Evolutionary conservation across 2,888 invertebrate genomes (phyloP).

Genomic region (Chloroclystis v-ata): DNA sequence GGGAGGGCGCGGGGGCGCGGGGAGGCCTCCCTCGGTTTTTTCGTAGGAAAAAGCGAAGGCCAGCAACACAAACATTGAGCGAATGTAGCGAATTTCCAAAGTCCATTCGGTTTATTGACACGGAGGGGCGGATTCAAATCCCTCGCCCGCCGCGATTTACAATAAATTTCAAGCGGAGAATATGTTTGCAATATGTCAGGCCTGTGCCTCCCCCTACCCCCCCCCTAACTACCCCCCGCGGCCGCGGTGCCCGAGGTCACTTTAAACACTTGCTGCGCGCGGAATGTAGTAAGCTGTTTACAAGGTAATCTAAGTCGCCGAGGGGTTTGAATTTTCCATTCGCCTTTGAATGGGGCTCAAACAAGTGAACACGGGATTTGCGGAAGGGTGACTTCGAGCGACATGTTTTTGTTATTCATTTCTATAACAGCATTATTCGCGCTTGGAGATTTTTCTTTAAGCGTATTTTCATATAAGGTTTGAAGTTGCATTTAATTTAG

Average conservation of each 20-base stretch:
- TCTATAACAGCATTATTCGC: neutral
- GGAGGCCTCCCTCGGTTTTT: conserved; percentile 33
- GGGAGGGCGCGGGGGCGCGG: conserved; percentile 26
- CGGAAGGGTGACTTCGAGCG: conserved; percentile 25
- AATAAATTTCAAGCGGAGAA: conserved; percentile 74
- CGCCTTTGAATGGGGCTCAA: conserved; percentile 51
- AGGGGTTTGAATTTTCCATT: conserved; percentile 48
- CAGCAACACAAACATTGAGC: conserved; percentile 69
- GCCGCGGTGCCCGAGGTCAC: conserved; percentile 21
- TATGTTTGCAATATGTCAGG: conserved; percentile 74
- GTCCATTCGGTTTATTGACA: conserved; percentile 74
- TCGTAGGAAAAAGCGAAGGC: conserved; percentile 62
- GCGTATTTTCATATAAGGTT: too few species aligned
- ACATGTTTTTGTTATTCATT: conserved; percentile 23
- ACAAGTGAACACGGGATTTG: conserved; percentile 41
- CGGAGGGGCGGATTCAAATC: conserved; percentile 56
- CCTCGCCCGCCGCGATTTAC: conserved; percentile 67
- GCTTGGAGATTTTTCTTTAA: too few species aligned
- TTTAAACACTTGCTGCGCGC: conserved; percentile 54
- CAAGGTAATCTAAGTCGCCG: conserved; percentile 55
- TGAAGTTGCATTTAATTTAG: too few species aligned
- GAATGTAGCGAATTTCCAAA: conserved; percentile 74
- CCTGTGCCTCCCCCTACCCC: too few species aligned
- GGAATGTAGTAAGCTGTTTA: conserved; percentile 65
- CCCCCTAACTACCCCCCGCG: conserved; percentile 46